Base-by-base conservation (phyloP, 2,797 vertebrate genomes). In the Coregonus suidteri region DNA sequence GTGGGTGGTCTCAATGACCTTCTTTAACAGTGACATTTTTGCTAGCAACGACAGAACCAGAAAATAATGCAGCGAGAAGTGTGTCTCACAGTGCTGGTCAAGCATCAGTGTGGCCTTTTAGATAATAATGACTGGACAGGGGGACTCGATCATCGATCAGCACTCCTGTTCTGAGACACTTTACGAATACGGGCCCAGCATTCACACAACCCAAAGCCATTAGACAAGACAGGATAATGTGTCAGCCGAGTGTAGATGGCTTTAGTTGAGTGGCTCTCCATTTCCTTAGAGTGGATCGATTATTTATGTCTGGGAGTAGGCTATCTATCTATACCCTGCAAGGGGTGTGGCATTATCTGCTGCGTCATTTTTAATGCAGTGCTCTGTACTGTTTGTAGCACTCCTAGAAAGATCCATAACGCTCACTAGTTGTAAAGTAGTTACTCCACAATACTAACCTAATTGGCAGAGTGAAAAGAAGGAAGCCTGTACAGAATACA, bases 371-470 rank as follows among this genome's bases (percentile, higher is more conserved):
- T 68, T 54, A 65, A 59, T 77, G 74, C 34, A 51, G 25, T 62
- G 67, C 11, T 66, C 4, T 66, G 20, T 66, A 13, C n/a, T 65
- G 15, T 76, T 74, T 73, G 76, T 35, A 72, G 71, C 25, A n/a
- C 64, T 59, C 66, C 52, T 66, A 37, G 71, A 20, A 74, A 79
- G n/a, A 82, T 75, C 34, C 2, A 72, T 71, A 69, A 47, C 54
- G 53, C 16, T 54, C 53, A 16, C 53, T 54, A 54, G 53, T 18
- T 18, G 54, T 71, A 82, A 83, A 14, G 35, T n/a, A n/a, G 16
- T 7, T 18, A 59, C 41, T 41, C 41, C 41, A 41, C 41, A 41
- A 9, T 41, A 47, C 2, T 11, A 47, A 47, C 41, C 41, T 47
- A 11, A 47, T 47, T 47, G 41, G 11, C 41, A 3, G 41, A 47